A percentile compares a stretch with the other conserved stretches of the same genome.
These are phyloP conservation scores for Drosophila leonis DNA, from an alignment of 2,888 invertebrate genomes.

Conservation along the genomic window DNA sequence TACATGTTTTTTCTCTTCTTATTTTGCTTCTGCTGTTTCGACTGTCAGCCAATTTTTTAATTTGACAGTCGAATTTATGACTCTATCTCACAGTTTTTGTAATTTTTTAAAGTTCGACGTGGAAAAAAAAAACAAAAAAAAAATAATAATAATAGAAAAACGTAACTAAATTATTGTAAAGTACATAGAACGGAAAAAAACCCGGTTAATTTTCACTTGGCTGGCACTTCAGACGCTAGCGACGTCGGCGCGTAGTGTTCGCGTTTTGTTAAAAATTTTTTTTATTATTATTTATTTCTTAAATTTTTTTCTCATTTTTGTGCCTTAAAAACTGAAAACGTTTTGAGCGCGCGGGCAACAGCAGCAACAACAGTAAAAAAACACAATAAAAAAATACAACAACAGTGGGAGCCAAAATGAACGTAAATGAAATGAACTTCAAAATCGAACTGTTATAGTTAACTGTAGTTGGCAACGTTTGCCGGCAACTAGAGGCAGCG, in stretches of 20 bases:
- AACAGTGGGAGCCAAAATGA: not conserved
- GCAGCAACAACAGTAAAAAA: conserved; percentile 9
- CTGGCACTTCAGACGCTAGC: conserved; percentile 40
- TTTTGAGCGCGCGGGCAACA: not conserved
- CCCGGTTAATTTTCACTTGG: conserved; percentile 57
- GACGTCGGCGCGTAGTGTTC: conserved; percentile 16
- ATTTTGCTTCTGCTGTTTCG: not conserved
- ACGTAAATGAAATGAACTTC: conserved; percentile 15
- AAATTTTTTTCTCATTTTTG: not conserved
- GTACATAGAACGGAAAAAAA: conserved; percentile 53
- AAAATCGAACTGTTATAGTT: conserved; percentile 11
- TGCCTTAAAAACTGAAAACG: conserved; percentile 17
- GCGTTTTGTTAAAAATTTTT: conserved; percentile 11
- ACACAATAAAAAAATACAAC: conserved; percentile 16
- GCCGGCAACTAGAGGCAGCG: conserved; percentile 7
- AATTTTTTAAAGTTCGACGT: conserved; percentile 28
- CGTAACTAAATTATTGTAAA: conserved; percentile 43
- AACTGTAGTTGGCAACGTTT: conserved; percentile 7
- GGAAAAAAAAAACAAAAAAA: conserved; percentile 24
- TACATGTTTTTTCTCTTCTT: conserved; percentile 42
- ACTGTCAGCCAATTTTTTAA: conserved; percentile 52
- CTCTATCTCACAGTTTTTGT: conserved; percentile 31
- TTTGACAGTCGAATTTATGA: conserved; percentile 56
- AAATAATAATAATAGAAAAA: conserved; percentile 21
- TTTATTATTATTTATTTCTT: not conserved